These are phyloP conservation scores for Drosophila limbata DNA, from an alignment of 2,888 invertebrate species.

Conservation along the genomic window DNA sequence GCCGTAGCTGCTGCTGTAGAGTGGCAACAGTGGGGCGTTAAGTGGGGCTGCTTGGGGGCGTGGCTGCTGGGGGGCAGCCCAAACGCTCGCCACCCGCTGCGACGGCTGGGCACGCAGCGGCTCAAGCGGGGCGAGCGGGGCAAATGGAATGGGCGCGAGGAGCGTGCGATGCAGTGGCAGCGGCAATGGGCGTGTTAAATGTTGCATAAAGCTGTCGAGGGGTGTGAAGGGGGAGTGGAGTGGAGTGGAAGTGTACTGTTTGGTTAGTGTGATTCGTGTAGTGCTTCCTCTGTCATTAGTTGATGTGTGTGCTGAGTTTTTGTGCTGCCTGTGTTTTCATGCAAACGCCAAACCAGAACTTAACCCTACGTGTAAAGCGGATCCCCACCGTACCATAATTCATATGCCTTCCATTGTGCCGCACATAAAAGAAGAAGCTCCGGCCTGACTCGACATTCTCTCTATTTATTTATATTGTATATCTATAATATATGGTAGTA, in stretches of 20 bases:
- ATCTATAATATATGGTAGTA: slow-evolving; percentile 21
- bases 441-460: slow-evolving; percentile 31
- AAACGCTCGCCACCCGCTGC: slow-evolving; percentile 69
- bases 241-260: slow-evolving; percentile 36
- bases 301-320: slow-evolving; percentile 25
- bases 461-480: slow-evolving; percentile 2
- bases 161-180: slow-evolving; percentile 78
- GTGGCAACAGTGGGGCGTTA: slow-evolving; percentile 75
- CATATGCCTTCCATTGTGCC: slow-evolving; percentile 73
- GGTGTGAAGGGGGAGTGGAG: neutral
- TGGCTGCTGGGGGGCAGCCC: slow-evolving; percentile 64
- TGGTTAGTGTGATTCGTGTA: slow-evolving; percentile 36
- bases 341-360: slow-evolving; percentile 54
- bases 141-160: slow-evolving; percentile 74
- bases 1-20: slow-evolving; percentile 71
- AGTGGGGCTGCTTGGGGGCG: slow-evolving; percentile 34
- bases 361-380: slow-evolving; percentile 34
- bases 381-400: slow-evolving; percentile 70
- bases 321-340: slow-evolving; percentile 44
- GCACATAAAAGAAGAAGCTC: slow-evolving; percentile 66
- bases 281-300: slow-evolving; percentile 13
- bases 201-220: slow-evolving; percentile 78
- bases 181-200: slow-evolving; percentile 78
- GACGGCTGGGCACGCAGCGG: slow-evolving; percentile 69
- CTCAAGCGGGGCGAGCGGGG: slow-evolving; percentile 76